These are phyloP conservation scores for Caenorhabditis auriculariae DNA, from an alignment of 2,888 invertebrate genomes.

Conservation along the genomic window DNA sequence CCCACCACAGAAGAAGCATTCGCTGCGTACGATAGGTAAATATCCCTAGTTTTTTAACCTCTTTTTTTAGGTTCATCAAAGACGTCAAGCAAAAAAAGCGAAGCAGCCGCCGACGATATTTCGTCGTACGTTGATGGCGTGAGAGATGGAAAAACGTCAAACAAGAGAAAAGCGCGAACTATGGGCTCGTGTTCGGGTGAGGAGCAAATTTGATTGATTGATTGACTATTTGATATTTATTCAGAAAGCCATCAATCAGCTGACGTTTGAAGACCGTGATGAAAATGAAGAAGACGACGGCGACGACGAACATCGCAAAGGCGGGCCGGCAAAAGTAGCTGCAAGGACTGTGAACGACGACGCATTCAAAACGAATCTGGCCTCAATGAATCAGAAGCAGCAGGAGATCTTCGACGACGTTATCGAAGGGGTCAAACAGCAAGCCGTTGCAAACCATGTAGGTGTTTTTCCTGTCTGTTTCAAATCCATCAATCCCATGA, in stretches of 20 bases:
- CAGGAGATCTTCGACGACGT: slow-evolving; percentile 7
- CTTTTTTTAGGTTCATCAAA: too few relatives aligned
- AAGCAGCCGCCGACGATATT: neutral
- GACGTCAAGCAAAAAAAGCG: neutral
- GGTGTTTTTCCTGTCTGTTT: neutral
- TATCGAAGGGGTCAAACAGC: neutral
- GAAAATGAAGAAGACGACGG: slow-evolving; percentile 4
- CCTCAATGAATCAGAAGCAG: slow-evolving; percentile 9
- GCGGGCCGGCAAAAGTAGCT: too few relatives aligned
- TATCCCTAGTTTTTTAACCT: too few relatives aligned
- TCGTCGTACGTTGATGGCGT: neutral
- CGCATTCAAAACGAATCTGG: neutral
- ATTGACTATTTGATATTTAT: too few relatives aligned
- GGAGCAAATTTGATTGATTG: too few relatives aligned
- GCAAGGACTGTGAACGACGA: too few relatives aligned
- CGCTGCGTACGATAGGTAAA: neutral
- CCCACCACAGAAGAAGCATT: neutral
- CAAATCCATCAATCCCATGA: too few relatives aligned
- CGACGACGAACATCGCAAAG: slow-evolving; percentile 3
- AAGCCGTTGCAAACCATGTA: neutral
- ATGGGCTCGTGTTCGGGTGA: too few relatives aligned
- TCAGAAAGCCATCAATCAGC: too few relatives aligned
- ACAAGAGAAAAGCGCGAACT: too few relatives aligned
- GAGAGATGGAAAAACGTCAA: neutral
- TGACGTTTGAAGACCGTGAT: neutral